Base-by-base conservation (phyloP, 2,888 invertebrate genomes). In the Dicyrtomina minuta region DNA sequence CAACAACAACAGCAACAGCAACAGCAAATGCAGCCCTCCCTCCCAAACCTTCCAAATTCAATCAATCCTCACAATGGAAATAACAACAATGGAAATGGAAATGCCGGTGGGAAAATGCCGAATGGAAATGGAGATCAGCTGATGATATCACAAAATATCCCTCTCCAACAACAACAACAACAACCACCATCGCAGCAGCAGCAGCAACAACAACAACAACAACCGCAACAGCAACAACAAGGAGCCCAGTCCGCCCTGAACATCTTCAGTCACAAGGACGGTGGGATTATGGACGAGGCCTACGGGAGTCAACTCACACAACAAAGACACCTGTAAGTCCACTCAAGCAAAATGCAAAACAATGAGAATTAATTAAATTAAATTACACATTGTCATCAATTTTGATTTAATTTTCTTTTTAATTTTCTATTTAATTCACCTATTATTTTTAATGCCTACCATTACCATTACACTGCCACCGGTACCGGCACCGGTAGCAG, bases 231-330 rank as follows among this genome's bases (percentile, higher is more conserved):
- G 65, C 24, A 5, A 22, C 22, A 24, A 17, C 53, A 41, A 60
- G 17, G 49, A 66, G 22, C 26, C 41, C 41, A 59, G 55, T 22
- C 70, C 70, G 44, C 58, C 8, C 13, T 64, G 6, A 74, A 71
- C 17, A 75, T 74, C 53, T 77, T 77, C 67, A 71, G 62, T 41
- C 75, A 77, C 58, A 75, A 73, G 46, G 72, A 72, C 39, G 72
- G 71, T 12, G 74, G 75, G 2, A 66, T 77, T 20, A 69, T 77
- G 68, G 77, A 77, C n/a, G 73, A 75, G 12, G 73, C 74, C 41
- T 68, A 64, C 24, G 56, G 43, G 26, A 58, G 26, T 56, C 75
- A 73, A 41, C 65, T 68, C 4, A 74, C 74, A 43, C 73, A 73
- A 27, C 75, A 72, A 17, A 65, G 71, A 51, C 68, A 69, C 22